phyloP scores from a whole-genome alignment of 2,113 vertebrate genomes.

The Zingel zingel region DNA sequence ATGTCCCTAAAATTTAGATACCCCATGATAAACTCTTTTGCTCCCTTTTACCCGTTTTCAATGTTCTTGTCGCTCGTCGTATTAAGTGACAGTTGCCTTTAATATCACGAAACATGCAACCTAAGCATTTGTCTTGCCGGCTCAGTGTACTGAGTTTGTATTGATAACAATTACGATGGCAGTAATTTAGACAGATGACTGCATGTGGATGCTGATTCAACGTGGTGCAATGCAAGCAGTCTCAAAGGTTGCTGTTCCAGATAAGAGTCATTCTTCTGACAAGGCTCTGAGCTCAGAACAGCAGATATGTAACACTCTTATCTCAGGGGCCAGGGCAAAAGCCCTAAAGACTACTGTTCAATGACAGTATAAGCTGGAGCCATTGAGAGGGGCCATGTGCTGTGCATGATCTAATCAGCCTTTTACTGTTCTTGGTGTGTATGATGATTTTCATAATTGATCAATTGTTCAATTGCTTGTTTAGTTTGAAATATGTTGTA shows the following conservation, averaged over 20 bases:
- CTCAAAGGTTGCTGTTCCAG: constrained; percentile 79
- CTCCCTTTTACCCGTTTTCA: neutral
- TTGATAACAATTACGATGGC: constrained; percentile 61
- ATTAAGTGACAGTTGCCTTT: neutral
- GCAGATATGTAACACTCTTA: constrained; percentile 52
- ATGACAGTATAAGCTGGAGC: neutral
- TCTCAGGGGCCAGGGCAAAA: constrained; percentile 46
- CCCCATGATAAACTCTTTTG: neutral
- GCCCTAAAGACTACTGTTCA: constrained; percentile 26
- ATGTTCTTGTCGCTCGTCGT: neutral
- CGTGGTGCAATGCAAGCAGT: constrained; percentile 53
- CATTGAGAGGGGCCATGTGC: constrained; percentile 2
- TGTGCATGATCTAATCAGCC: neutral
- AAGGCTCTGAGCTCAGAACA: constrained; percentile 37
- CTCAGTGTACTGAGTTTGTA: constrained; percentile 24
- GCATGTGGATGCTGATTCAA: constrained; percentile 50
- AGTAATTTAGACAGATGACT: constrained; percentile 41
- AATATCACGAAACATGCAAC: constrained; percentile 24
- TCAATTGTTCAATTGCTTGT: neutral
- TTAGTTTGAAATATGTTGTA: neutral
- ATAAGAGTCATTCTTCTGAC: constrained; percentile 67
- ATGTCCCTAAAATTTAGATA: neutral
- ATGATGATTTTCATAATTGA: neutral
- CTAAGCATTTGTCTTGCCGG: constrained; percentile 26
- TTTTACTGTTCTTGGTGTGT: neutral